Percentiles rank a stretch among this genome's conserved stretches.
These are phyloP conservation scores for Ciona savignyi DNA, from an alignment of 23 tunicate genomes.

Conservation along the genomic window DNA sequence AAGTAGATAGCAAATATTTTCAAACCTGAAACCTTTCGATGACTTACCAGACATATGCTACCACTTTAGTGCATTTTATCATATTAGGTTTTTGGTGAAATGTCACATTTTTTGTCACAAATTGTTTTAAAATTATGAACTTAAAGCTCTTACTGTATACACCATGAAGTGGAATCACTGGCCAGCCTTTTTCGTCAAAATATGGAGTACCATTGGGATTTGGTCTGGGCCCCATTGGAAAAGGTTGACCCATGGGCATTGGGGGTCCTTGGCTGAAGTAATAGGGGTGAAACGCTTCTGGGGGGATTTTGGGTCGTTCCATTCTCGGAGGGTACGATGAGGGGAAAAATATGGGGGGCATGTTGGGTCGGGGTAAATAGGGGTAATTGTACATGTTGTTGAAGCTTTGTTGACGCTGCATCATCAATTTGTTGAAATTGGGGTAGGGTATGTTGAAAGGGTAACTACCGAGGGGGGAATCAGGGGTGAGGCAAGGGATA, in stretches of 20 bases:
- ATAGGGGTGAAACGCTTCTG: neutral
- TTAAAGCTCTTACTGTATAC: slow-evolving; percentile 23
- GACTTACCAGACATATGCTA: too few relatives aligned
- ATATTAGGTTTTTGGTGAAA: too few relatives aligned
- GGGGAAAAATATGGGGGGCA: slow-evolving; percentile 41
- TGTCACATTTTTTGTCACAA: too few relatives aligned
- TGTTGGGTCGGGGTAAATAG: slow-evolving; percentile 27
- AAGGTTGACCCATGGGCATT: slow-evolving; percentile 10
- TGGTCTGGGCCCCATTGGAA: neutral
- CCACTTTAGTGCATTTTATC: too few relatives aligned
- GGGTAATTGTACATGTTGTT: slow-evolving; percentile 7
- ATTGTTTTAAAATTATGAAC: too few relatives aligned
- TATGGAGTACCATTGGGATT: neutral
- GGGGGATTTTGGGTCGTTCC: slow-evolving; percentile 26
- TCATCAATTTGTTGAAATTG: slow-evolving; percentile 21
- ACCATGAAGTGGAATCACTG: slow-evolving; percentile 37
- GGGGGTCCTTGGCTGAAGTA: neutral
- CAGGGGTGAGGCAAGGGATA: neutral
- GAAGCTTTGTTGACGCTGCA: slow-evolving; percentile 3
- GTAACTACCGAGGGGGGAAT: neutral
- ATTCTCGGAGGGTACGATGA: slow-evolving; percentile 29
- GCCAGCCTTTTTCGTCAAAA: slow-evolving; percentile 52
- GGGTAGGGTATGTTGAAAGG: slow-evolving; percentile 10
- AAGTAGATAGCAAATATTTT: too few relatives aligned
- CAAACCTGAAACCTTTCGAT: too few relatives aligned